Evolutionary conservation across 2,113 vertebrate genomes (phyloP).

Genomic region (Rhombomys opimus): DNA sequence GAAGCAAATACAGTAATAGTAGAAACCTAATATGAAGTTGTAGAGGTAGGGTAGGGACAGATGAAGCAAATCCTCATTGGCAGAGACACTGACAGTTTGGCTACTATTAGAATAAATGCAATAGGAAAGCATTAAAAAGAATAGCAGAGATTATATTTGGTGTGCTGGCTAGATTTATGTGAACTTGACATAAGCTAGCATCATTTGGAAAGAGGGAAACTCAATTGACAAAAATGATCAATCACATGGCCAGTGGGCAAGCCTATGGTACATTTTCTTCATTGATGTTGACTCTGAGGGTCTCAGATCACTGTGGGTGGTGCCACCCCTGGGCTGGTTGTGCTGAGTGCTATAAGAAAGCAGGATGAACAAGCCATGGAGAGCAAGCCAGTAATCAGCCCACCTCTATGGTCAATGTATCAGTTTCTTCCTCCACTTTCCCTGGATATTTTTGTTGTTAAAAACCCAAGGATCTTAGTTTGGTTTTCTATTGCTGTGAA

Average conservation of each 20-base stretch:
- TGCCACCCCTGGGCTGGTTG: neutral
- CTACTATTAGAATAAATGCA: neutral
- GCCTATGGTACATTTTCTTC: neutral
- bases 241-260: too few relatives aligned
- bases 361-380: neutral
- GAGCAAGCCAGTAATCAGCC: neutral
- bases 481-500: too few relatives aligned
- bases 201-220: neutral
- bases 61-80: neutral
- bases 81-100: neutral
- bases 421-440: neutral
- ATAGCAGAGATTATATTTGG: constrained; percentile 13
- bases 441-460: neutral
- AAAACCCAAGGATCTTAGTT: too few relatives aligned
- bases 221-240: neutral
- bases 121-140: neutral
- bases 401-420: neutral
- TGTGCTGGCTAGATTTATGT: neutral
- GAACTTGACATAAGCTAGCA: neutral
- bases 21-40: neutral
- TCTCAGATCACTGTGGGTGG: neutral
- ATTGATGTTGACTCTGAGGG: neutral
- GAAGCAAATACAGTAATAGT: neutral
- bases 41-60: neutral
- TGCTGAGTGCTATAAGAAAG: neutral